A percentile compares a stretch with the other conserved stretches of the same genome.
Conservation (phyloP, 1,140 invertebrate species). For the Oscheius sp. region DNA sequence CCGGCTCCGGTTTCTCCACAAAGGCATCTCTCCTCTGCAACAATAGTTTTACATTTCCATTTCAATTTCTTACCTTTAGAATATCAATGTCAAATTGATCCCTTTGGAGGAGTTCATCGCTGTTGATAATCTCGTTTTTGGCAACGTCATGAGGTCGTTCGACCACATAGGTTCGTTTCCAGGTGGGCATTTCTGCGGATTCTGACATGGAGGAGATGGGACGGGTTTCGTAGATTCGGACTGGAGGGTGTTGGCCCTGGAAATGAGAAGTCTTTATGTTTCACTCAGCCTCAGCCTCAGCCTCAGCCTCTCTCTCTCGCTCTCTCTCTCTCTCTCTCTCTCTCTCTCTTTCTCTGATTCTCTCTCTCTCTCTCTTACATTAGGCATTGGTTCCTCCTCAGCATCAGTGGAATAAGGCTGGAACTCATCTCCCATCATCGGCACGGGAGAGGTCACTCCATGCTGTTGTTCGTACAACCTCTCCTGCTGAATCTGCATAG, state of each 20-base stretch:
- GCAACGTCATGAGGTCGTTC: constrained; percentile 40
- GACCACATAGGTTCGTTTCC: constrained; percentile 57
- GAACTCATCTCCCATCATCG: constrained; percentile 19
- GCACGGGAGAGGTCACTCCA: constrained; percentile 33
- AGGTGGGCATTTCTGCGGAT: constrained; percentile 33
- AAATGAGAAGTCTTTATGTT: constrained; percentile 17
- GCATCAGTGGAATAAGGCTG: constrained; percentile 16
- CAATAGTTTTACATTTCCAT: no score
- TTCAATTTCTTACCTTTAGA: no score
- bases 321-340: no score
- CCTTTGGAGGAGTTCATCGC: constrained; percentile 53
- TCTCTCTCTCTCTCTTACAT: no score
- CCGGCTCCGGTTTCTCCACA: constrained; percentile 52
- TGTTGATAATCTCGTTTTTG: constrained; percentile 58
- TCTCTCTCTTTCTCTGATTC: no score
- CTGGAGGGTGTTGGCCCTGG: constrained; percentile 24
- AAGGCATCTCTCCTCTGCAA: constrained; percentile 53
- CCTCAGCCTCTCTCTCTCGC: no score
- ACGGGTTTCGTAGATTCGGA: constrained; percentile 54
- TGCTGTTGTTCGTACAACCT: constrained; percentile 38
- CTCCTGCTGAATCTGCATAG: constrained; percentile 52
- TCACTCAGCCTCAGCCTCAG: no score
- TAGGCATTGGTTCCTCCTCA: constrained; percentile 7
- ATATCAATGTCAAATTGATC: constrained; percentile 57
- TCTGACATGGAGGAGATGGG: constrained; percentile 52